Evolutionary conservation across 2,888 invertebrate species (phyloP), one percentile per base, ranked within the genome.

Genomic region (Lasioglossum marginatum): DNA sequence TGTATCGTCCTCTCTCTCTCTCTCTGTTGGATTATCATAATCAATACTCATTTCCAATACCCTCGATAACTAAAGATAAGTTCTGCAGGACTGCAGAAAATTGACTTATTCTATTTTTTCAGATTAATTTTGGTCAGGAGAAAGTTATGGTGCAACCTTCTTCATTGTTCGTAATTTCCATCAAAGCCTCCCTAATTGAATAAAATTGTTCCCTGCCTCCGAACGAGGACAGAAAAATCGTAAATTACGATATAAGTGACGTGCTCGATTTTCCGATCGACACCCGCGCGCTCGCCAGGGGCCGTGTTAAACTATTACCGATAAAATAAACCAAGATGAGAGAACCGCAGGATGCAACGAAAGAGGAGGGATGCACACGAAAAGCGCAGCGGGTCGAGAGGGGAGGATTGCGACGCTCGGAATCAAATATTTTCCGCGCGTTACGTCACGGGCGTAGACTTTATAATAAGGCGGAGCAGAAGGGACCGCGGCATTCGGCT

Each of bases 401-500:
- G 14, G 14, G 27, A n/a, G 52, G 10, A 52, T 52, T 27, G 31
- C 63, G 63, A 63, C 63, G 63, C 31, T 27, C 45, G 16, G 63
- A 87, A 79, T 79, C 63, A 66, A 75, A 86, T 87, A 84, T 89
- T 88, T 89, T 82, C 60, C 77, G 60, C 79, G 72, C 73, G 81
- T 85, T 85, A 79, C 87, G 70, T 80, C 78, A 34, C 77, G 60
- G 66, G 71, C 79, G 60, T 60, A 66, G 85, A 71, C 88, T 82
- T 88, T 71, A 78, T 75, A 79, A 84, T 80, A 87, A 83, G 81
- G 82, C 76, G 76, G 70, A 77, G 66, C 72, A 70, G 63, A 63
- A 23, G 72, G 88, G 89, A 31, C 31, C 73, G 85, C 63, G 40
- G 70, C 68, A 94, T 94, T 94, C 94, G 81, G 82, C 88, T 93